Conservation (phyloP, 2,113 vertebrate species). For the Ailuropoda melanoleuca region DNA sequence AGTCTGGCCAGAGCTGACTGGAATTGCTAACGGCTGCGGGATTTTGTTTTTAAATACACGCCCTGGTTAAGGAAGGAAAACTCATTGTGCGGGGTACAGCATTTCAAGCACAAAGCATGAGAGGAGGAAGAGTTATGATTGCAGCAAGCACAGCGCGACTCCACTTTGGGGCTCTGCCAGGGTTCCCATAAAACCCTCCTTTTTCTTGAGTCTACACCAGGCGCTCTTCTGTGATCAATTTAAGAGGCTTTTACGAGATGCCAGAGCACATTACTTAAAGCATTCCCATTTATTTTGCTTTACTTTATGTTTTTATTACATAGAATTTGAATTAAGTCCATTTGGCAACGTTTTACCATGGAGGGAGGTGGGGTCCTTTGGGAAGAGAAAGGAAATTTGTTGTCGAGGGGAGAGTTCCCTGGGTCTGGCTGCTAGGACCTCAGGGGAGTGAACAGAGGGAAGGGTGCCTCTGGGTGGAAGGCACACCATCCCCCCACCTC, state of each 20-base stretch:
- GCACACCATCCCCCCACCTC: accelerated
- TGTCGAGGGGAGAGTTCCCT: accelerated
- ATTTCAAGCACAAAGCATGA: neutral
- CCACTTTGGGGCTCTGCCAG: slow-evolving; percentile 52
- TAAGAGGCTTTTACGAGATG: slow-evolving; percentile 70
- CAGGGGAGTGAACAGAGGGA: too few species aligned
- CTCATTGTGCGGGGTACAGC: neutral
- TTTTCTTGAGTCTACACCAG: slow-evolving; percentile 33
- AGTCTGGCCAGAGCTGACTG: neutral
- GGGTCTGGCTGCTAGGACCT: neutral
- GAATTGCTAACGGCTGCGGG: neutral
- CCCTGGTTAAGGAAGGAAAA: neutral
- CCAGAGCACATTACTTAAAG: slow-evolving; percentile 63
- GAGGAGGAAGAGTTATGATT: slow-evolving; percentile 45
- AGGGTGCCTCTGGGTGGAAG: neutral
- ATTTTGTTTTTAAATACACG: neutral
- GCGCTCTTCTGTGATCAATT: slow-evolving; percentile 58
- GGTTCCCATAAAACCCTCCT: neutral
- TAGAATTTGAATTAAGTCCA: slow-evolving; percentile 67
- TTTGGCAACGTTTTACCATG: slow-evolving; percentile 46
- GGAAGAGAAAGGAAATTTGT: neutral
- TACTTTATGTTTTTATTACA: slow-evolving; percentile 68
- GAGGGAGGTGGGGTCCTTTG: neutral
- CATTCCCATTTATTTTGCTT: slow-evolving; percentile 66
- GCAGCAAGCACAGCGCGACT: neutral